phyloP scores from a whole-genome alignment of 37 sponge, comb jelly and placozoan species.

The Aplysina aerophoba region DNA sequence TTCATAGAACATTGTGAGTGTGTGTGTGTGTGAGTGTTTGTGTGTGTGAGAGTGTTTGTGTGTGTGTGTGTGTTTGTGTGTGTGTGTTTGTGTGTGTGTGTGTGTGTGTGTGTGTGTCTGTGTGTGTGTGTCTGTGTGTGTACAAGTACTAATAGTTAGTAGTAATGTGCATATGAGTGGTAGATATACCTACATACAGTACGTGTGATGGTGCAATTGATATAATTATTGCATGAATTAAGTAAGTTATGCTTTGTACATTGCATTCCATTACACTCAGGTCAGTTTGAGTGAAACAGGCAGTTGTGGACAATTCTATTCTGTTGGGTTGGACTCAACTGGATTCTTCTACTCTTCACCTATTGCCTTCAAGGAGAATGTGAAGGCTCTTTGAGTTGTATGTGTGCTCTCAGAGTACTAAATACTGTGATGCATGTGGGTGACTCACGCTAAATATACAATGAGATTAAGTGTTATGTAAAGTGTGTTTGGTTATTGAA shows the following conservation, averaged over 20 bases:
- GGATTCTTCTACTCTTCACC: slow-evolving; percentile 21
- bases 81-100: neutral
- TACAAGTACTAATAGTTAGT: neutral
- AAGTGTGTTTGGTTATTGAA: too few species aligned
- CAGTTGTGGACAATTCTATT: neutral
- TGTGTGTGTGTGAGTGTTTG: too few species aligned
- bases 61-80: neutral
- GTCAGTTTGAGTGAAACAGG: neutral
- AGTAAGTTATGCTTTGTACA: too few species aligned
- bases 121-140: slow-evolving; percentile 1
- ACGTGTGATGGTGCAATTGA: too few species aligned
- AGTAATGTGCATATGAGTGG: neutral
- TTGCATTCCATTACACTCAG: neutral
- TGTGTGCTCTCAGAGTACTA: neutral
- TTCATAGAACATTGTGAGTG: too few species aligned
- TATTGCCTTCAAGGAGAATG: slow-evolving; percentile 10
- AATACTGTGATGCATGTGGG: too few species aligned
- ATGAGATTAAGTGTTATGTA: too few species aligned
- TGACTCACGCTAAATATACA: too few species aligned
- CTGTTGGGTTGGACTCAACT: neutral
- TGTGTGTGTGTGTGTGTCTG: too few species aligned
- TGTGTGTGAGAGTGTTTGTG: too few species aligned
- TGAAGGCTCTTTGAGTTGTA: neutral
- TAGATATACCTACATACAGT: too few species aligned
- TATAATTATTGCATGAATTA: too few species aligned